Conservation (phyloP, 2,113 vertebrate species). For the Turdus rufiventris region DNA sequence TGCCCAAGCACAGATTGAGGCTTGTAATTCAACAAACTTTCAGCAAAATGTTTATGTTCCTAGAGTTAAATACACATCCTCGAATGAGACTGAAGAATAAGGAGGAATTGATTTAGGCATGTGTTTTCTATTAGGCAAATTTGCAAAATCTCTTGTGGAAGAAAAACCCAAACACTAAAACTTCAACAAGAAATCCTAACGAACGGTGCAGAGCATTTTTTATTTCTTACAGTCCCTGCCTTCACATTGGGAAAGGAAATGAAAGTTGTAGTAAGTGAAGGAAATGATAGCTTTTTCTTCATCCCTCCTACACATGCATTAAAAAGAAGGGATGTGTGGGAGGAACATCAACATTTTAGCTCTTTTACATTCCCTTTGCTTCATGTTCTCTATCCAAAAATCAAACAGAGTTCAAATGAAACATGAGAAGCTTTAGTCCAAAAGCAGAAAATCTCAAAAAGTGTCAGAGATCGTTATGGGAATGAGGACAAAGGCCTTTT, state of each 20-base stretch:
- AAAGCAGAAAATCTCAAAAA: not conserved
- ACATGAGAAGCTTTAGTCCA: not conserved
- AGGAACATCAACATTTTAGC: constrained; percentile 1
- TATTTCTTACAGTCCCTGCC: not conserved
- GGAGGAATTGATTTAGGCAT: not conserved
- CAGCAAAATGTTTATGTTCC: not conserved
- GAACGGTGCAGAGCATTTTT: not conserved
- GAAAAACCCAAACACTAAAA: not conserved
- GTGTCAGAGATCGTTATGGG: not conserved
- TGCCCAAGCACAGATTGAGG: not conserved
- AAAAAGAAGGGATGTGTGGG: not conserved
- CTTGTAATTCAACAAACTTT: not conserved
- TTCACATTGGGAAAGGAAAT: not conserved
- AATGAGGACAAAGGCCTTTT: not conserved
- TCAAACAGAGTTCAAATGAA: constrained; percentile 15
- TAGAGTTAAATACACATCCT: not conserved
- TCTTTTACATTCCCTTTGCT: not conserved
- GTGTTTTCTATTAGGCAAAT: not conserved
- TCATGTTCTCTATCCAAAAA: not conserved
- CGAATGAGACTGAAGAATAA: not conserved
- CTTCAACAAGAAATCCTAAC: not conserved
- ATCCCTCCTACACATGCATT: constrained; percentile 27
- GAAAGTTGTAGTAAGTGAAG: not conserved
- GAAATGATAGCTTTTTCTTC: not conserved
- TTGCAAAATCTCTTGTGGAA: not conserved